These are phyloP conservation scores for Gymnarchus niloticus DNA, from an alignment of 2,113 vertebrate species.

Conservation along the genomic window DNA sequence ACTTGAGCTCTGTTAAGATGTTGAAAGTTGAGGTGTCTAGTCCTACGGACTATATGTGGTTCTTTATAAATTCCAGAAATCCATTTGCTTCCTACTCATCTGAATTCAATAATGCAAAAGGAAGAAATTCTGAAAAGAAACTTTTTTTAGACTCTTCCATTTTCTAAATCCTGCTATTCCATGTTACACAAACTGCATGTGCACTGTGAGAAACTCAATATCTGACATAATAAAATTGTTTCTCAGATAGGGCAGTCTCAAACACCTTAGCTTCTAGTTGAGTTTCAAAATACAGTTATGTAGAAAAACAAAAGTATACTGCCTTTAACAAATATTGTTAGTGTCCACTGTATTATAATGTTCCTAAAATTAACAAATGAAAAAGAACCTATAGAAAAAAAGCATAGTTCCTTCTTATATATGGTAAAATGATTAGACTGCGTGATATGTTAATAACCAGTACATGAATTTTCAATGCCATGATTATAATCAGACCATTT, in stretches of 20 bases:
- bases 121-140: neutral
- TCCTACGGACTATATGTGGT: neutral
- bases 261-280: neutral
- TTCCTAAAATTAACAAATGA: neutral
- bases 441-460: neutral
- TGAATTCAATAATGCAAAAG: neutral
- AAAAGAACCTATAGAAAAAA: neutral
- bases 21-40: neutral
- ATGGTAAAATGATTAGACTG: neutral
- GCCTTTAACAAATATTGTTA: neutral
- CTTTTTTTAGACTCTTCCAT: neutral
- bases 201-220: neutral
- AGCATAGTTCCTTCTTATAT: neutral
- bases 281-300: neutral
- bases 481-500: neutral
- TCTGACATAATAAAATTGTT: neutral
- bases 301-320: neutral
- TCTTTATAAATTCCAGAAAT: neutral
- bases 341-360: neutral
- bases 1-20: neutral
- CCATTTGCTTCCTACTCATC: neutral
- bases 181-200: neutral
- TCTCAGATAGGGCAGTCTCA: neutral
- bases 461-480: neutral
- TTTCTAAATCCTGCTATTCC: neutral